Evolutionary conservation across 2,113 vertebrate genomes (phyloP).

Genomic region (Uria lomvia): DNA sequence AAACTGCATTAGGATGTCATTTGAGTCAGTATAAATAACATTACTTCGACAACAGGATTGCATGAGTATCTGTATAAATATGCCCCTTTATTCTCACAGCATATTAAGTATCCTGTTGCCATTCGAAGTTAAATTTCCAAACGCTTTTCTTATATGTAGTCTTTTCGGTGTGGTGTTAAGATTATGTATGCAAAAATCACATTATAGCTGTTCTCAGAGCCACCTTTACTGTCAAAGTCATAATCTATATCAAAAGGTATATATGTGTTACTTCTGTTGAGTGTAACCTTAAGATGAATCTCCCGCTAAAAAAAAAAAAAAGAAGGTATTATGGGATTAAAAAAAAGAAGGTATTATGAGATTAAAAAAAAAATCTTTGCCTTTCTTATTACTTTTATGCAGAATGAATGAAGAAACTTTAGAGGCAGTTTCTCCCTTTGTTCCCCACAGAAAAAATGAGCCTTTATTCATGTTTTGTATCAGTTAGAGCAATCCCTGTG

Average conservation of each 20-base stretch:
- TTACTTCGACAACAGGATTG: not conserved
- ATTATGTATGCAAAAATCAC: not conserved
- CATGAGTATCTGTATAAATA: accelerated
- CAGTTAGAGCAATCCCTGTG: not conserved
- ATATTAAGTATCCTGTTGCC: not conserved
- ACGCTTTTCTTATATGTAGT: not conserved
- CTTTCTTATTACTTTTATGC: not conserved
- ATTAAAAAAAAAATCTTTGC: not conserved
- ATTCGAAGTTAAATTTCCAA: not conserved
- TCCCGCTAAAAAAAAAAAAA: not conserved
- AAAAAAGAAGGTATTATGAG: not conserved
- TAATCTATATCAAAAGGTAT: not conserved
- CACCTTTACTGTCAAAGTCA: not conserved
- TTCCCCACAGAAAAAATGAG: not conserved
- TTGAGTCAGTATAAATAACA: not conserved
- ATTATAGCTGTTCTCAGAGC: not conserved
- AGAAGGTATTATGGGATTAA: too few species aligned
- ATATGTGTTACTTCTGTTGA: not conserved
- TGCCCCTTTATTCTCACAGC: not conserved
- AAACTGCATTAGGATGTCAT: not conserved
- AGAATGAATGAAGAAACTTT: not conserved
- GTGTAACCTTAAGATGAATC: not conserved
- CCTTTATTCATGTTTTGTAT: not conserved
- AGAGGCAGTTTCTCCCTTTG: not conserved
- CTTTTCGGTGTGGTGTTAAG: not conserved